Base-by-base conservation (phyloP, 1,140 invertebrate genomes). In the Neodiprion virginianus region DNA sequence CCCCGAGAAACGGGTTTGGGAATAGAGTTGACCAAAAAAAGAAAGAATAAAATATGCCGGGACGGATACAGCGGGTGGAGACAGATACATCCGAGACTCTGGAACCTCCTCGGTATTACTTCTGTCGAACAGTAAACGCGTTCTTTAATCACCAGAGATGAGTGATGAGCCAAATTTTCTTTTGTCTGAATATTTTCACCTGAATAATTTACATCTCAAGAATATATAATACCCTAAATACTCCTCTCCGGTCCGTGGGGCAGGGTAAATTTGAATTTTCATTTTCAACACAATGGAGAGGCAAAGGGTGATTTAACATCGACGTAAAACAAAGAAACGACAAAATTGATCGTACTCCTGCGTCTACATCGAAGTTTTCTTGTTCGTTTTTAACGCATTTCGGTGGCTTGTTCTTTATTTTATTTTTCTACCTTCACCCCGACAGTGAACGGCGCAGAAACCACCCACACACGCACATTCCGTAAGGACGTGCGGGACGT, bases 401-500 rank as follows among this genome's bases (percentile, higher is more conserved):
- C 28, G 28, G 28, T 40, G 28, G 28, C 28, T 40, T 40, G 2
- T 40, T 40, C 28, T 40, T 5, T 40, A 40, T 5, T 40, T 40
- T 61, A 61, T 61, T 61, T 61, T 61, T 61, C n/a, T 61, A 14
- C 8, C 53, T 14, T 61, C 53, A 4, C 53, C 53, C n/a, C 4
- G 5, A 14, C n/a, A 14, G 11, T 5, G 7, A 61, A 61, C 53
- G 7, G 53, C 11, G 53, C 11, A 61, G 11, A 17, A 61, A 61
- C 5, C 53, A 61, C 11, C 5, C 53, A 61, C 53, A 9, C 75
- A 76, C 84, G 79, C 82, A 82, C 82, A 84, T 85, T 85, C 80
- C 81, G 78, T 73, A 8, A 11, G 78, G 77, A 84, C 80, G 83
- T 85, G 84, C 85, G 83, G 81, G 83, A 86, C 85, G 84, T 87